Evolutionary conservation across 2,888 invertebrate genomes (phyloP).

Genomic region (Charanyca ferruginea): DNA sequence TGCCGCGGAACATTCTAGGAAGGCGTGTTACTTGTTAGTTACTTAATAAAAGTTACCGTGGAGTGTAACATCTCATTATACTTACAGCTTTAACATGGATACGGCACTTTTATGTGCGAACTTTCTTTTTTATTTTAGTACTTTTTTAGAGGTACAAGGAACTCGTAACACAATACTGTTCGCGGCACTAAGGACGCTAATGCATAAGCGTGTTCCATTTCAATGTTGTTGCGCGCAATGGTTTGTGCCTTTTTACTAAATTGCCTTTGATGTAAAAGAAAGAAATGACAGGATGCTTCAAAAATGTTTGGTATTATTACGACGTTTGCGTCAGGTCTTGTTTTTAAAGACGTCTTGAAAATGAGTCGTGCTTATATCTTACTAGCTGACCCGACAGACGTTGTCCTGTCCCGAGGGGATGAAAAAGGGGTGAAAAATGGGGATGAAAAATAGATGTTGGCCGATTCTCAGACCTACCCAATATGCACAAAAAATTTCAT

Average conservation of each 20-base stretch:
- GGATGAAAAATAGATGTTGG: too few species aligned
- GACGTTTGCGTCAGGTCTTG: slow-evolving; percentile 15
- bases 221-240: slow-evolving; percentile 43
- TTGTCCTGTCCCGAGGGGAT: too few species aligned
- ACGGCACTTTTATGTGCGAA: slow-evolving; percentile 72
- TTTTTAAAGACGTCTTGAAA: slow-evolving; percentile 14
- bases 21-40: slow-evolving; percentile 68
- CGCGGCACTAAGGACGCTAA: slow-evolving; percentile 44
- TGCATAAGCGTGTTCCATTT: slow-evolving; percentile 49
- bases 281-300: slow-evolving; percentile 21
- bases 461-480: too few species aligned
- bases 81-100: slow-evolving; percentile 69
- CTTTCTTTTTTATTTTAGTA: slow-evolving; percentile 70
- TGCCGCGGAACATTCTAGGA: slow-evolving; percentile 61
- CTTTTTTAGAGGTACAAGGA: slow-evolving; percentile 58
- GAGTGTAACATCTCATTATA: slow-evolving; percentile 77
- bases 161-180: slow-evolving; percentile 59
- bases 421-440: too few species aligned
- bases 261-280: slow-evolving; percentile 33
- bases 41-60: slow-evolving; percentile 69
- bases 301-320: slow-evolving; percentile 20
- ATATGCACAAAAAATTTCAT: too few species aligned
- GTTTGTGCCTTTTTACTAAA: slow-evolving; percentile 44
- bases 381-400: too few species aligned
- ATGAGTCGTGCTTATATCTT: slow-evolving; percentile 4